These are phyloP conservation scores for Calidris pygmaea DNA, from an alignment of 2,113 vertebrate species.

Conservation along the genomic window DNA sequence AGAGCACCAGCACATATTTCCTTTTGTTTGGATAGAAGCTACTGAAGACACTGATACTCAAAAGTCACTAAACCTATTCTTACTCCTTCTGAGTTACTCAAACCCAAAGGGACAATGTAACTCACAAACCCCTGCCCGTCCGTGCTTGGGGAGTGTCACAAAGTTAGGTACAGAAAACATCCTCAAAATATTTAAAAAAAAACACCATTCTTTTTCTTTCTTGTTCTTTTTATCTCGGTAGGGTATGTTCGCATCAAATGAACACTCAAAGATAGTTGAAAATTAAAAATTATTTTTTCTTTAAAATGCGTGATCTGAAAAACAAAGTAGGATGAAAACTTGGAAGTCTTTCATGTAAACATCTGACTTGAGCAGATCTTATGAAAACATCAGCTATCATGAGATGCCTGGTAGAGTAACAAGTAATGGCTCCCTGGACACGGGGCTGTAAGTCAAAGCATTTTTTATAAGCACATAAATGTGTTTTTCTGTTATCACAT, in stretches of 20 bases:
- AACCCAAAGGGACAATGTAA: neutral
- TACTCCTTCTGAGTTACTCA: neutral
- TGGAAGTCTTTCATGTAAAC: neutral
- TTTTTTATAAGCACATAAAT: neutral
- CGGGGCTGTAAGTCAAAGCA: neutral
- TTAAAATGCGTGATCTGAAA: neutral
- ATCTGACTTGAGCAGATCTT: neutral
- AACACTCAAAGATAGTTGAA: neutral
- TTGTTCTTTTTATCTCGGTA: neutral
- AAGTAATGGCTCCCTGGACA: neutral
- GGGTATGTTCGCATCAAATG: neutral
- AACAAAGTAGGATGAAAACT: neutral
- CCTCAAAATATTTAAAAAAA: neutral
- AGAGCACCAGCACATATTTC: neutral
- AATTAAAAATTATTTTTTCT: neutral
- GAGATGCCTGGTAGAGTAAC: neutral
- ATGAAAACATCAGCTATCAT: neutral
- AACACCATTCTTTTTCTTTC: rapidly evolving
- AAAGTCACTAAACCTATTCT: neutral
- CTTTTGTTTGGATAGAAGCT: neutral
- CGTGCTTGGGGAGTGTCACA: neutral
- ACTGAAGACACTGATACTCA: neutral
- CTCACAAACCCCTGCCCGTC: neutral
- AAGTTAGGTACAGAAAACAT: neutral
- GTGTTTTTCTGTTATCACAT: neutral